Percentiles rank a stretch among this genome's conserved stretches.
phyloP scores from a whole-genome alignment of 2,797 vertebrate genomes.

The Lates japonicus region DNA sequence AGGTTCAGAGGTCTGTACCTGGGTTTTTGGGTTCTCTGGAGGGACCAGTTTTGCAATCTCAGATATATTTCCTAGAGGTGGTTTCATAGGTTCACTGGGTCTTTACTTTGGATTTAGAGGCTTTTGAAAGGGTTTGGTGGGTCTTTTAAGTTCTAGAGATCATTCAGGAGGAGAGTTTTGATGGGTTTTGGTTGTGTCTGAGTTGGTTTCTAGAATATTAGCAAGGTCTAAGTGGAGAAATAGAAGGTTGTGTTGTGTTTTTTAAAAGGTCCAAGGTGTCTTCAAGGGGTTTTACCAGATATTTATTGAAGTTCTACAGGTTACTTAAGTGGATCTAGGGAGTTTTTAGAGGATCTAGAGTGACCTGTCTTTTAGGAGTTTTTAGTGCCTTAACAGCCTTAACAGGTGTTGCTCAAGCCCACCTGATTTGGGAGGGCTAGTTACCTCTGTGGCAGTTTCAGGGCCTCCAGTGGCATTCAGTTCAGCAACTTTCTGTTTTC shows the following conservation, averaged over 20 bases:
- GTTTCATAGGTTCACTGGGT: too few species aligned
- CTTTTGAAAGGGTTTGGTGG: neutral
- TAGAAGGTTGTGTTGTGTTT: too few species aligned
- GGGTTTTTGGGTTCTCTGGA: neutral
- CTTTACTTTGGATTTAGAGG: neutral
- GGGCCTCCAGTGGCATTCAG: neutral
- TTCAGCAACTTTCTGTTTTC: neutral
- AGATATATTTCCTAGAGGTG: too few species aligned
- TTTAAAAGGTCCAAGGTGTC: neutral
- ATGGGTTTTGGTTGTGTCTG: too few species aligned
- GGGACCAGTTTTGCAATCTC: too few species aligned
- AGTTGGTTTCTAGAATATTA: neutral
- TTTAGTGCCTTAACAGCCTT: neutral
- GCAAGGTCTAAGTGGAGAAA: neutral
- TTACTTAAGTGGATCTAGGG: neutral
- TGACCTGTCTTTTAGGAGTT: neutral
- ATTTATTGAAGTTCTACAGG: neutral
- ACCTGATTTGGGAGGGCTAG: neutral
- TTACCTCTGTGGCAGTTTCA: neutral
- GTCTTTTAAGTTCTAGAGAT: too few species aligned
- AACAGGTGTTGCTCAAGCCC: neutral
- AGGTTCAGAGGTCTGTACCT: neutral
- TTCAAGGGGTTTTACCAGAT: neutral
- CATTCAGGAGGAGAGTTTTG: neutral
- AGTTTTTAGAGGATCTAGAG: neutral